phyloP scores from a whole-genome alignment of 2,888 invertebrate genomes.

The Mesopsocus fuscifrons region DNA sequence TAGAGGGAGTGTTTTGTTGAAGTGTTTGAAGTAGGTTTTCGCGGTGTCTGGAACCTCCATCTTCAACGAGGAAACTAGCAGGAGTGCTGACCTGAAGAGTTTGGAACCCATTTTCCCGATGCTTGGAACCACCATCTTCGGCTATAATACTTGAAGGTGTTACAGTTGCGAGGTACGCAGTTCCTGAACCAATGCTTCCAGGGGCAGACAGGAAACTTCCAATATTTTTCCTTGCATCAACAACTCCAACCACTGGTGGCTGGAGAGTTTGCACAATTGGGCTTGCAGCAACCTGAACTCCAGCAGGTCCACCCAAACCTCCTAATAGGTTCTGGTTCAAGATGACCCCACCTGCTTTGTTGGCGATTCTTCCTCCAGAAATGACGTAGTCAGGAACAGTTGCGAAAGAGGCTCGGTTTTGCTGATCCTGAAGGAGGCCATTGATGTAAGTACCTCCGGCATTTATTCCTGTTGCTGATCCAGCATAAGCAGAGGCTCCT shows the following conservation, averaged over 20 bases:
- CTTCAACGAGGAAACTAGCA: background rate
- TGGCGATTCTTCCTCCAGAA: conserved; percentile 20
- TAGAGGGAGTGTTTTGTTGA: background rate
- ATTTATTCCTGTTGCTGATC: background rate
- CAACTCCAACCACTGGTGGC: background rate
- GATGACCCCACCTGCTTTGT: conserved; percentile 18
- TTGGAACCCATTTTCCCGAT: background rate
- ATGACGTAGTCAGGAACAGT: conserved; percentile 21
- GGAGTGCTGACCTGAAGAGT: background rate
- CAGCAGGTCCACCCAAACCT: background rate
- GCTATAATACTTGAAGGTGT: background rate
- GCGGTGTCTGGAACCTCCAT: background rate
- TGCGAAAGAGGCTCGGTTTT: conserved; percentile 20
- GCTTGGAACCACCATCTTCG: background rate
- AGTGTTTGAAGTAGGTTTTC: background rate
- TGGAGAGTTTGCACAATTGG: background rate
- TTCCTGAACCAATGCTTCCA: background rate
- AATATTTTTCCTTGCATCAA: background rate
- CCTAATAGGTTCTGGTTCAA: conserved; percentile 11
- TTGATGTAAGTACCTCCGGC: conserved; percentile 19
- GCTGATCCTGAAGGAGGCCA: conserved; percentile 20
- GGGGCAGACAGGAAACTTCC: background rate
- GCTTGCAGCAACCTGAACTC: background rate
- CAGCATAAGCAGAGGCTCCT: background rate
- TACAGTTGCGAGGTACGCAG: conserved; percentile 9